Percentiles rank a stretch among this genome's conserved stretches.
Evolutionary conservation across 2,113 vertebrate species (phyloP).

Genomic region (Myodes glareolus): DNA sequence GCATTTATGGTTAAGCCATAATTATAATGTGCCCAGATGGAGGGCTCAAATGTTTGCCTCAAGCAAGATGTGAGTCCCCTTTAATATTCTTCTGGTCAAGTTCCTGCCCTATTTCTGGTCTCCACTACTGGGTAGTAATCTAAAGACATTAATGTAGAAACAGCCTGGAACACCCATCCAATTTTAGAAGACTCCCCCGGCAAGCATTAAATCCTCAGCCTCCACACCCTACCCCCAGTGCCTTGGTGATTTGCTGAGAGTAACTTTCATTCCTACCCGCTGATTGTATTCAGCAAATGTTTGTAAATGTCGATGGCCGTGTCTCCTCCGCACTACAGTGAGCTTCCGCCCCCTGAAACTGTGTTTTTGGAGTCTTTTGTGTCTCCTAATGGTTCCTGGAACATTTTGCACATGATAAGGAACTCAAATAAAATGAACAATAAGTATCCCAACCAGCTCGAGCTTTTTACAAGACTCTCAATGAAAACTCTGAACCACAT

Average conservation of each 20-base stretch:
- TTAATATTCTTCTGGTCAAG: constrained; percentile 51
- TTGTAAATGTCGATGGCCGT: constrained; percentile 71
- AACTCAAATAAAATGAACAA: constrained; percentile 80
- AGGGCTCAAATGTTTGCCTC: constrained; percentile 22
- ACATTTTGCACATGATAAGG: constrained; percentile 81
- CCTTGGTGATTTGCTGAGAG: constrained; percentile 31
- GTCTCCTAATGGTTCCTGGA: constrained; percentile 77
- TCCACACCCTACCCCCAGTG: neutral
- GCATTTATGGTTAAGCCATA: constrained; percentile 59
- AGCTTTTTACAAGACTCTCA: constrained; percentile 70
- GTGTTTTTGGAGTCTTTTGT: constrained; percentile 80
- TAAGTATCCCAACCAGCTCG: constrained; percentile 58
- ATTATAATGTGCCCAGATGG: constrained; percentile 41
- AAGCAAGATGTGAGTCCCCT: constrained; percentile 48
- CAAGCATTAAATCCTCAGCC: constrained; percentile 11
- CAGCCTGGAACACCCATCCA: constrained; percentile 19
- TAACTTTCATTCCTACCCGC: constrained; percentile 53
- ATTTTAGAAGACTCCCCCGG: constrained; percentile 49
- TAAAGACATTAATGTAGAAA: constrained; percentile 39
- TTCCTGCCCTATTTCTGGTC: neutral
- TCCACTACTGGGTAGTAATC: neutral
- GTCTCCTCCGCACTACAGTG: constrained; percentile 64
- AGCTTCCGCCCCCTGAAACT: constrained; percentile 72
- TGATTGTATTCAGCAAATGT: constrained; percentile 77
- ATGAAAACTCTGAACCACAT: constrained; percentile 69